Conservation (phyloP, 2,113 vertebrate species). For the Tinamus guttatus region DNA sequence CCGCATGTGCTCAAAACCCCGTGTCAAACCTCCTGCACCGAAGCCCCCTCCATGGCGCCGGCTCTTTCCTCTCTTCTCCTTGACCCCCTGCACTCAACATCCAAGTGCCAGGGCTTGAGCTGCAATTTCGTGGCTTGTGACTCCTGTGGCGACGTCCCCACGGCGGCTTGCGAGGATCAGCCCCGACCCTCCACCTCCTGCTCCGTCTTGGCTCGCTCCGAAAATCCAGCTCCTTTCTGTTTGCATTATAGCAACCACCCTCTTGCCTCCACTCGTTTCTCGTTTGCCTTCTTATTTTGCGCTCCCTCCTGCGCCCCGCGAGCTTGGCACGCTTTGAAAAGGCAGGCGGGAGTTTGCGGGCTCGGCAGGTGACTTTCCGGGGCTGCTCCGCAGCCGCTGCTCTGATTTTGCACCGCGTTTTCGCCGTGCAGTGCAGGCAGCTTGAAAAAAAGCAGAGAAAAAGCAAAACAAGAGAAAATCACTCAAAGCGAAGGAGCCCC, state of each 20-base stretch:
- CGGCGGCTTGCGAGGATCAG: background rate
- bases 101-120: rapidly evolving
- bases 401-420: background rate
- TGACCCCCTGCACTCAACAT: background rate
- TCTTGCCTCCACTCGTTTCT: background rate
- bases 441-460: background rate
- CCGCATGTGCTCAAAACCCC: background rate
- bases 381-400: rapidly evolving
- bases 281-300: background rate
- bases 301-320: rapidly evolving
- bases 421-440: background rate
- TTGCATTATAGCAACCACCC: background rate
- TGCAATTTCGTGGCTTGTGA: background rate
- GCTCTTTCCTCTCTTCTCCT: background rate
- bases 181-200: background rate
- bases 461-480: background rate
- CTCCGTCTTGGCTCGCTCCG: background rate
- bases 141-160: background rate
- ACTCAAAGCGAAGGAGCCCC: background rate
- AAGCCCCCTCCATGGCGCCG: background rate
- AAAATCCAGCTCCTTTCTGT: background rate
- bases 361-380: background rate
- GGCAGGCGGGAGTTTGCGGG: background rate
- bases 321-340: background rate
- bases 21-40: background rate